Evolutionary conservation across 2,888 invertebrate genomes (phyloP).

Genomic region (Hypercompe scribonia): DNA sequence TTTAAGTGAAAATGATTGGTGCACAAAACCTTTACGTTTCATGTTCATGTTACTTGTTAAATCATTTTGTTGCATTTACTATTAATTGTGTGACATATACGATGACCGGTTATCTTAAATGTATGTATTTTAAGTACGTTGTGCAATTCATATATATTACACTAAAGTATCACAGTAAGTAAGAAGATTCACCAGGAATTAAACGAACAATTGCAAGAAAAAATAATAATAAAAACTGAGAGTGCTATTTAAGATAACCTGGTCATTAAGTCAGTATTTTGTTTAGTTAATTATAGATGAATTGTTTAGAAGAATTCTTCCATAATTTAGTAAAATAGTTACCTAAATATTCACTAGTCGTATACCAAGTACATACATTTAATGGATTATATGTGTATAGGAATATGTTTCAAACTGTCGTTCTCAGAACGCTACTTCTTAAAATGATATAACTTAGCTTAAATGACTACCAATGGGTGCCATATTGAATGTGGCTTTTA

Average conservation of each 20-base stretch:
- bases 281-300: constrained; percentile 54
- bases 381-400: constrained; percentile 47
- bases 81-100: constrained; percentile 33
- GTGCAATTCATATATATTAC: neutral
- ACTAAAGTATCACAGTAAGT: neutral
- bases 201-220: neutral
- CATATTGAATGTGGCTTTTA: constrained; percentile 61
- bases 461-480: constrained; percentile 55
- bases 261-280: constrained; percentile 32
- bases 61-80: constrained; percentile 71
- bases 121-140: neutral
- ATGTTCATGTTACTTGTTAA: constrained; percentile 50
- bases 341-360: constrained; percentile 59
- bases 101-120: constrained; percentile 32
- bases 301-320: constrained; percentile 57
- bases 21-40: constrained; percentile 60
- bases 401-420: constrained; percentile 46
- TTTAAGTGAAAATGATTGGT: constrained; percentile 49
- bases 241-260: constrained; percentile 25
- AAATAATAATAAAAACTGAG: neutral
- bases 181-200: neutral
- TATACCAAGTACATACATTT: constrained; percentile 58
- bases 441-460: constrained; percentile 42
- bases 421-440: constrained; percentile 55
- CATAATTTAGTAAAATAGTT: constrained; percentile 51